Base-by-base conservation (phyloP, 2,888 invertebrate genomes). In the Aromia moschata region DNA sequence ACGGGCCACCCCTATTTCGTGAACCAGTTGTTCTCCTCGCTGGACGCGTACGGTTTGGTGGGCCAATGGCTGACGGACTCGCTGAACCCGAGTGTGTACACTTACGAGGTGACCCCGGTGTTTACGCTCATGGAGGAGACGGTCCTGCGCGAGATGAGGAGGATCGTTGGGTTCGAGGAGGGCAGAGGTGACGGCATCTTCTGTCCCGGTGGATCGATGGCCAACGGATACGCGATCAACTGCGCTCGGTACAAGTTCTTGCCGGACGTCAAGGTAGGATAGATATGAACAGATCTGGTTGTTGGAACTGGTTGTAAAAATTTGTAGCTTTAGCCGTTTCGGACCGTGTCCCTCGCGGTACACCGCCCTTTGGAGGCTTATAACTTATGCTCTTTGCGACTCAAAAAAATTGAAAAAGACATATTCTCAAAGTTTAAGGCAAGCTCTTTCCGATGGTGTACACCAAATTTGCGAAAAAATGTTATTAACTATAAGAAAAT, bases 221-320 rank as follows among this genome's bases (percentile, higher is more conserved):
- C 94, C 2, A 96, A 96, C 77, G 94, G 94, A 49, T 94, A 94
- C 72, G 94, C 92, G n/a, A 92, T 96, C 57, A 93, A 92, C 74
- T 87, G 93, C 71, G 94, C 95, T 1, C 84, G 95, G 54, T 88
- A 87, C 75, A 82, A 86, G 75, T 85, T 83, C 69, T 85, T 86
- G 73, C 92, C 93, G 0, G 87, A 91, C 67, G 84, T 89, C 57
- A 93, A 93, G 87, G 91, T 91, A 70, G 80, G 81, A 45, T 45
- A n/a, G n/a, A n/a, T n/a, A n/a, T n/a, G n/a, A n/a, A n/a, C n/a
- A n/a, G n/a, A n/a, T n/a, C n/a, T n/a, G n/a, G n/a, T n/a, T n/a
- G n/a, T n/a, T n/a, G n/a, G n/a, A n/a, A n/a, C n/a, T n/a, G n/a
- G n/a, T n/a, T n/a, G n/a, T n/a, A n/a, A n/a, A n/a, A n/a, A n/a